Percentiles rank a stretch among this genome's conserved stretches.
phyloP scores from a whole-genome alignment of 2,888 invertebrate genomes.

The Dichetophora obliterata region DNA sequence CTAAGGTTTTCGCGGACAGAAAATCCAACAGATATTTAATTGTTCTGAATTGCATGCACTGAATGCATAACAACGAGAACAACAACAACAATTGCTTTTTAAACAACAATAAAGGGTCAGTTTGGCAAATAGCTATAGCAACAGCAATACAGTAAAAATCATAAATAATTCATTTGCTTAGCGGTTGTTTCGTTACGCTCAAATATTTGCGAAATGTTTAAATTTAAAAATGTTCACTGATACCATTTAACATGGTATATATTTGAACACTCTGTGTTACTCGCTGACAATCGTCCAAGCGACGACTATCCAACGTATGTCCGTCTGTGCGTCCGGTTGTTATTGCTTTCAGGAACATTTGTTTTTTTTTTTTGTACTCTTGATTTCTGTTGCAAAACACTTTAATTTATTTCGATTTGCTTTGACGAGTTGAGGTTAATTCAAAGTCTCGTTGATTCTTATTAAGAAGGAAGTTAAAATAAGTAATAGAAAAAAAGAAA shows the following conservation, averaged over 20 bases:
- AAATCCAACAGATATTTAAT: not conserved
- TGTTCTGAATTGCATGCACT: slow-evolving; percentile 8
- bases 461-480: slow-evolving; percentile 28
- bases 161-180: slow-evolving; percentile 40
- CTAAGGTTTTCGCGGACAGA: not conserved
- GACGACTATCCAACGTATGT: slow-evolving; percentile 5
- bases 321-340: slow-evolving; percentile 14
- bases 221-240: slow-evolving; percentile 33
- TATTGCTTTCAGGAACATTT: not conserved
- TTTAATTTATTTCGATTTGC: slow-evolving; percentile 34
- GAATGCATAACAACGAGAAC: slow-evolving; percentile 16
- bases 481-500: not conserved
- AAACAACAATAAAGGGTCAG: not conserved
- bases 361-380: slow-evolving; percentile 6
- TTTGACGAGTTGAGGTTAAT: slow-evolving; percentile 40
- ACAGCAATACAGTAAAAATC: slow-evolving; percentile 3
- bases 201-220: slow-evolving; percentile 34
- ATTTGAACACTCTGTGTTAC: not conserved
- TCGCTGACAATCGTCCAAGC: not conserved
- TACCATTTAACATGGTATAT: slow-evolving; percentile 7
- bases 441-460: slow-evolving; percentile 37
- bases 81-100: not conserved
- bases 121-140: not conserved
- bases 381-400: slow-evolving; percentile 18
- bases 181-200: slow-evolving; percentile 23